Percentiles rank a stretch among this genome's conserved stretches.
Conservation (phyloP, 2,113 vertebrate genomes). For the Albula glossodonta region DNA sequence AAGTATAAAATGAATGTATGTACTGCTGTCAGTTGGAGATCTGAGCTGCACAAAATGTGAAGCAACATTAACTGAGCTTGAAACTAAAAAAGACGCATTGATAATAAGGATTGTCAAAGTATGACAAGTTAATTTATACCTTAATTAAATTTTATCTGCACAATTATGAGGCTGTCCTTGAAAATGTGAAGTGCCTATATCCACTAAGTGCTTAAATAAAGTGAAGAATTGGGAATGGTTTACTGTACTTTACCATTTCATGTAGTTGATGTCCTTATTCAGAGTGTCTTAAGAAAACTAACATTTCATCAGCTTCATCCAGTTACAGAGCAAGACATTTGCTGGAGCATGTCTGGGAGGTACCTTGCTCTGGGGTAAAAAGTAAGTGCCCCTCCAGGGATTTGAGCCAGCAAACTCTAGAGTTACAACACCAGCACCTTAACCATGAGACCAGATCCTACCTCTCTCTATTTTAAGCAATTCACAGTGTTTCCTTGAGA, state of each 20-base stretch:
- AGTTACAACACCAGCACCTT: too few relatives aligned
- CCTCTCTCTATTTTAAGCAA: too few relatives aligned
- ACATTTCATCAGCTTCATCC: too few relatives aligned
- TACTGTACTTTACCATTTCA: neutral
- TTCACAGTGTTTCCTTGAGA: neutral
- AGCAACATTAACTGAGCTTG: constrained; percentile 6
- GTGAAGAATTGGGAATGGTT: neutral
- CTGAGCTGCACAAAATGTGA: neutral
- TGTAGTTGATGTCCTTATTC: too few relatives aligned
- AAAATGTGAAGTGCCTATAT: neutral
- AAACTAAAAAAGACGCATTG: neutral
- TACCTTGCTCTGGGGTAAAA: too few relatives aligned
- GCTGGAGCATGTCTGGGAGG: too few relatives aligned
- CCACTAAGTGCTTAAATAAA: neutral
- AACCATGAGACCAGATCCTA: too few relatives aligned
- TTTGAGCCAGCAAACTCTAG: too few relatives aligned
- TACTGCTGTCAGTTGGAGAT: neutral
- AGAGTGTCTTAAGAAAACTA: too few relatives aligned
- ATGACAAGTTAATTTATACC: constrained; percentile 18
- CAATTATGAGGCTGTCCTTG: constrained; percentile 18
- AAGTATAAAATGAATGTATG: neutral
- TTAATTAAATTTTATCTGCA: constrained; percentile 20
- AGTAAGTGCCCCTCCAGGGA: too few relatives aligned
- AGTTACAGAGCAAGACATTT: too few relatives aligned
- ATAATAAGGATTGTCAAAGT: neutral